Evolutionary conservation across 2,888 invertebrate genomes (phyloP).

Genomic region (Icerya purchasi): DNA sequence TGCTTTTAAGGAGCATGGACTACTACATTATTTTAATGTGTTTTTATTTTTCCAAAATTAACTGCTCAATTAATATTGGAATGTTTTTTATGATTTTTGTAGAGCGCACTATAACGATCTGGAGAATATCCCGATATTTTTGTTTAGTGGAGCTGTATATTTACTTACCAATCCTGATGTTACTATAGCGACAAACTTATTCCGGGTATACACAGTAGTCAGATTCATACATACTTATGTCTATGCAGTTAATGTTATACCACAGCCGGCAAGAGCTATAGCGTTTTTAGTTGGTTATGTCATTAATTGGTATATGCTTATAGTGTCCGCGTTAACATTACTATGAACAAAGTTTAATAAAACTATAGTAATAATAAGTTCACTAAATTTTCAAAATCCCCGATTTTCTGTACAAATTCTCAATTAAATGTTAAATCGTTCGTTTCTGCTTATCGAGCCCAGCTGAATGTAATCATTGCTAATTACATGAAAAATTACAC

Average conservation of each 20-base stretch:
- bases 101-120: slow-evolving; percentile 49
- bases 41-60: background rate
- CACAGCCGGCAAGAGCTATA: slow-evolving; percentile 34
- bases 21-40: too few relatives aligned
- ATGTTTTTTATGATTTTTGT: background rate
- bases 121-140: slow-evolving; percentile 45
- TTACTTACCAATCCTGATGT: slow-evolving; percentile 34
- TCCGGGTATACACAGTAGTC: slow-evolving; percentile 33
- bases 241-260: slow-evolving; percentile 37
- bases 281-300: slow-evolving; percentile 26
- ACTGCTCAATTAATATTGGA: background rate
- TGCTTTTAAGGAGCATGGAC: too few relatives aligned
- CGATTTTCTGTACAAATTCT: too few relatives aligned
- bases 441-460: too few relatives aligned
- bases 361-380: background rate
- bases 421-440: too few relatives aligned
- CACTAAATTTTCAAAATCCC: too few relatives aligned
- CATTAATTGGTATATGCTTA: slow-evolving; percentile 14
- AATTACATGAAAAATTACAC: too few relatives aligned
- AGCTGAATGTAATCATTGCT: too few relatives aligned
- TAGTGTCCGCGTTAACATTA: background rate
- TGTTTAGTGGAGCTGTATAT: slow-evolving; percentile 37
- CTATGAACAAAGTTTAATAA: background rate
- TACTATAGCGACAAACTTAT: slow-evolving; percentile 30
- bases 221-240: slow-evolving; percentile 40